phyloP scores from a whole-genome alignment of 2,888 invertebrate genomes.

The Dicyrtomina minuta region DNA sequence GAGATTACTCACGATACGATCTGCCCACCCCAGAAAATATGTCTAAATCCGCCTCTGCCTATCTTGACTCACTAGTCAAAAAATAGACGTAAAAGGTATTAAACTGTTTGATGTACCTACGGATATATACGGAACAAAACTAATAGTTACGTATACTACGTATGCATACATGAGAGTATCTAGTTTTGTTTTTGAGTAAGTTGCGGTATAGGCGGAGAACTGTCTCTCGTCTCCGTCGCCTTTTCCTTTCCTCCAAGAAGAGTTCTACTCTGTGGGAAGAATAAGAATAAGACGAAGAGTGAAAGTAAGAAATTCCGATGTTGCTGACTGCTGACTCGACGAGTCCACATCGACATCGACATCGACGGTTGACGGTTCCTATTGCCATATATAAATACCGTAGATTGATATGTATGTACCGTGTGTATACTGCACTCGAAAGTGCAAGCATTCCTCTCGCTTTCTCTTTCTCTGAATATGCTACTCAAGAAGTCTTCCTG shows the following conservation, averaged over 20 bases:
- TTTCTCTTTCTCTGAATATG: constrained; percentile 7
- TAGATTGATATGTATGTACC: no score
- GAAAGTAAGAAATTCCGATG: constrained; percentile 16
- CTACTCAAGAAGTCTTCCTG: background rate
- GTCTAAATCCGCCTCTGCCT: no score
- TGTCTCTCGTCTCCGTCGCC: background rate
- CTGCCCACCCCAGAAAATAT: no score
- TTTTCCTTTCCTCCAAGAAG: background rate
- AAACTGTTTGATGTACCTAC: no score
- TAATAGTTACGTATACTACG: no score
- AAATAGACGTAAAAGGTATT: no score
- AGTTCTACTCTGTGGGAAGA: constrained; percentile 19
- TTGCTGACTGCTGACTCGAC: constrained; percentile 5
- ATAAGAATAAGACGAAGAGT: constrained; percentile 8
- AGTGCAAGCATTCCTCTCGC: background rate
- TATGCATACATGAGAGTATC: background rate
- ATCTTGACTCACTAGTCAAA: no score
- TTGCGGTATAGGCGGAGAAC: no score
- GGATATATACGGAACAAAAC: no score
- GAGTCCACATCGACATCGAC: no score
- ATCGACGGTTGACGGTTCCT: background rate
- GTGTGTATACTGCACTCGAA: no score
- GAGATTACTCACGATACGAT: no score
- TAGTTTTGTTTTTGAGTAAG: background rate
- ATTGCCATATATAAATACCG: background rate